phyloP scores from a whole-genome alignment of 2,888 invertebrate genomes.

The Nephrotoma guestfalica region DNA sequence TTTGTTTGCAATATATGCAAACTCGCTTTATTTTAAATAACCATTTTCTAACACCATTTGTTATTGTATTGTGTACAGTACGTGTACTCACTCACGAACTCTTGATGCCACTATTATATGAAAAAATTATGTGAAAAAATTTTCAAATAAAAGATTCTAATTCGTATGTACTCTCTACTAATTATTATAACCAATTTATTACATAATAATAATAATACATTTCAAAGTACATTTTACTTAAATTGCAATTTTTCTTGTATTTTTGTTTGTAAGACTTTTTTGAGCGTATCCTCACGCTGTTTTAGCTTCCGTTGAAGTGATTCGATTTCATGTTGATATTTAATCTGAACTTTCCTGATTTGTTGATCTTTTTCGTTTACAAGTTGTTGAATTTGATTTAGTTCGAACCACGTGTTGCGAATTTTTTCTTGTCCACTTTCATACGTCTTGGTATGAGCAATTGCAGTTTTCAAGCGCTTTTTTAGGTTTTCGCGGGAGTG shows the following conservation, averaged over 20 bases:
- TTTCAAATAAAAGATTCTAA: not conserved
- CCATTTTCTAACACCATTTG: not conserved
- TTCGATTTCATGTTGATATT: constrained; percentile 26
- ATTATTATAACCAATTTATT: not conserved
- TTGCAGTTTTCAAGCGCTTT: constrained; percentile 25
- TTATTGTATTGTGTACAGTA: not conserved
- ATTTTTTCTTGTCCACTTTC: constrained; percentile 11
- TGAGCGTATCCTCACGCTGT: constrained; percentile 30
- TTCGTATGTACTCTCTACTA: not conserved
- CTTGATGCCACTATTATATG: not conserved
- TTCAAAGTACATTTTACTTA: not conserved
- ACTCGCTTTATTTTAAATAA: not conserved
- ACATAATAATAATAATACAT: not conserved
- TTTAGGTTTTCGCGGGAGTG: constrained; percentile 27
- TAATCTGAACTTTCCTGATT: constrained; percentile 25
- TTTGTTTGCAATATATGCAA: not conserved
- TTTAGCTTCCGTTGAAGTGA: constrained; percentile 24
- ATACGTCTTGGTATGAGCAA: constrained; percentile 29
- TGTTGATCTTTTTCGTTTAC: constrained; percentile 31
- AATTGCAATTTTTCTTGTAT: not conserved
- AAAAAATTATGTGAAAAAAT: not conserved
- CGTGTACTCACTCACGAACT: too few species aligned
- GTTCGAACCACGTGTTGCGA: constrained; percentile 23
- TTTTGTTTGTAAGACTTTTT: constrained; percentile 13
- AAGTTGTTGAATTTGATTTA: constrained; percentile 26